phyloP scores from a whole-genome alignment of 2,888 invertebrate genomes.

The Mesorhabditis spiculigera region DNA sequence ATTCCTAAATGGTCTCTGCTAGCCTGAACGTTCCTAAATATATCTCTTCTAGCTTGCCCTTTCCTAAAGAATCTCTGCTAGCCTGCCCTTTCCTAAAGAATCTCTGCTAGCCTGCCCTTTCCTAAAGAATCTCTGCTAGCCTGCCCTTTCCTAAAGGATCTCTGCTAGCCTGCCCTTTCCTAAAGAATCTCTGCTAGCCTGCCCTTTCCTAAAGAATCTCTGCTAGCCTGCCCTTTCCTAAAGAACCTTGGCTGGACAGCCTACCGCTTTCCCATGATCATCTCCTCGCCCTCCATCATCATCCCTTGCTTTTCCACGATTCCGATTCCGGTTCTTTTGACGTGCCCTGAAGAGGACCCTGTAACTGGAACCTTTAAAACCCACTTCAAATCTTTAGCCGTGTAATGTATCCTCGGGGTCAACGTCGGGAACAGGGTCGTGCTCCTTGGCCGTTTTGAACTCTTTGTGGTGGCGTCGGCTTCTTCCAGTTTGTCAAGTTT shows the following conservation, averaged over 20 bases:
- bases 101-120: too few species aligned
- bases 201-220: neutral
- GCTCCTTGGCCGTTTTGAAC: neutral
- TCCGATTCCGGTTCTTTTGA: slow-evolving; percentile 1
- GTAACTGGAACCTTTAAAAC: neutral
- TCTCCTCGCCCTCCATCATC: neutral
- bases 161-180: neutral
- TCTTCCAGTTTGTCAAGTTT: too few species aligned
- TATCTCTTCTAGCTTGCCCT: too few species aligned
- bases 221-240: too few species aligned
- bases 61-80: too few species aligned
- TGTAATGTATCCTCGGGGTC: neutral
- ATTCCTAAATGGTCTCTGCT: neutral
- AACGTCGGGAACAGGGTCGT: slow-evolving; percentile 3
- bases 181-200: too few species aligned
- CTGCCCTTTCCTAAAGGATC: neutral
- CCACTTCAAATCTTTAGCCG: neutral
- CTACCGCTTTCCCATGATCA: neutral
- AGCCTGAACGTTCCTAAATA: neutral
- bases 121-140: neutral
- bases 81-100: too few species aligned
- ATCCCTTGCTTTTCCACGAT: neutral
- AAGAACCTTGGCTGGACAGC: too few species aligned
- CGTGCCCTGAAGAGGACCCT: neutral
- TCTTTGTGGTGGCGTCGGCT: neutral